A percentile compares a stretch with the other conserved stretches of the same genome.
Conservation (phyloP, 2,113 vertebrate genomes). For the Antigone vipio region DNA sequence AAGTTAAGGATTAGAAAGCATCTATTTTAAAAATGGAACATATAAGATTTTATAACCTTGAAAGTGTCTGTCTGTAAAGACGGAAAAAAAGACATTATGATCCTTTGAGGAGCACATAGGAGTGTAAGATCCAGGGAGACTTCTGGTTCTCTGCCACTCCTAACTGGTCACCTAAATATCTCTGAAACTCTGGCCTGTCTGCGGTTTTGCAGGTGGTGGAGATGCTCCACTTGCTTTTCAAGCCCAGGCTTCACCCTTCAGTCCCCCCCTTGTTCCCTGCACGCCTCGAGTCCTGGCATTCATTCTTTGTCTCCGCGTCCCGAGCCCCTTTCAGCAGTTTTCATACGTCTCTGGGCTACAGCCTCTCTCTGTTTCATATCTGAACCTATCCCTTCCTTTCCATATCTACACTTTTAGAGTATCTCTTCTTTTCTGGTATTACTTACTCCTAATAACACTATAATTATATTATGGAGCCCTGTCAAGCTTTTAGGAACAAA, state of each 20-base stretch:
- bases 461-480: constrained; percentile 1
- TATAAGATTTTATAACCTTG: not conserved
- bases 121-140: not conserved
- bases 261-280: not conserved
- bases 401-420: not conserved
- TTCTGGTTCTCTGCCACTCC: not conserved
- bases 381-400: not conserved
- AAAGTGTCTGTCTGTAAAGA: not conserved
- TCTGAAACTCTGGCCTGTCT: not conserved
- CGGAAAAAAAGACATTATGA: not conserved
- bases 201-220: not conserved
- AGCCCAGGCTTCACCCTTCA: not conserved
- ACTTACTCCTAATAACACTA: constrained; percentile 31
- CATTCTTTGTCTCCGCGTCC: not conserved
- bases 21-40: not conserved
- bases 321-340: not conserved
- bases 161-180: not conserved
- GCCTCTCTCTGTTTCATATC: not conserved
- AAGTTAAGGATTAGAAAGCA: not conserved
- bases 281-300: not conserved
- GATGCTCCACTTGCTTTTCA: not conserved
- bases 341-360: not conserved
- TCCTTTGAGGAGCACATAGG: not conserved
- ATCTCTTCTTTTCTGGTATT: constrained; percentile 38
- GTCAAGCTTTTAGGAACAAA: constrained; percentile 10